phyloP scores from a whole-genome alignment of 2,113 vertebrate species.

The Tautogolabrus adspersus region DNA sequence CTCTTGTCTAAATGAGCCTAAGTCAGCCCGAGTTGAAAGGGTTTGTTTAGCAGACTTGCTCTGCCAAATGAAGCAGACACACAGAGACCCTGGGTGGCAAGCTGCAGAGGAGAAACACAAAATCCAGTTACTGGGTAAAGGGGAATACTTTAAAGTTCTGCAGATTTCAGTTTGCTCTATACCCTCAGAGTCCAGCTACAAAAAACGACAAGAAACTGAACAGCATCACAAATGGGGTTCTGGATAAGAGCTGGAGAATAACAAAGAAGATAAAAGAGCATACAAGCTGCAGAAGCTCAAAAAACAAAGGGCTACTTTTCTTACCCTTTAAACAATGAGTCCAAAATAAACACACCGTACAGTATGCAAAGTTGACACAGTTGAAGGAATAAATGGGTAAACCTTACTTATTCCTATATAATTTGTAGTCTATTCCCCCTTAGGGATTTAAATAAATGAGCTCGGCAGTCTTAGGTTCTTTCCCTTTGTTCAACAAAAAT shows the following conservation, averaged over 20 bases:
- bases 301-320: slow-evolving; percentile 11
- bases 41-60: slow-evolving; percentile 52
- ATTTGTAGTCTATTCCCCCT: not conserved
- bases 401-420: not conserved
- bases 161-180: slow-evolving; percentile 36
- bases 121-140: slow-evolving; percentile 1
- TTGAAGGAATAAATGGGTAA: not conserved
- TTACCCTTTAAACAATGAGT: slow-evolving; percentile 17
- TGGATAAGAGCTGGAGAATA: slow-evolving; percentile 55
- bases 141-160: slow-evolving; percentile 57
- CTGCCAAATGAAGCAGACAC: slow-evolving; percentile 29
- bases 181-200: slow-evolving; percentile 53
- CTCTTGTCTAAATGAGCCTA: slow-evolving; percentile 46
- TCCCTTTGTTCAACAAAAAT: not conserved
- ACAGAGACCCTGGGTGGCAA: slow-evolving; percentile 42
- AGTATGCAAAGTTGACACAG: slow-evolving; percentile 6
- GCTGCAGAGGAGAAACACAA: slow-evolving; percentile 6
- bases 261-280: slow-evolving; percentile 43
- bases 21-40: slow-evolving; percentile 66
- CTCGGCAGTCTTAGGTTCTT: slow-evolving; percentile 2
- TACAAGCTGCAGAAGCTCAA: slow-evolving; percentile 35
- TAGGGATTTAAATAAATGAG: slow-evolving; percentile 16
- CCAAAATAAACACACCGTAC: slow-evolving; percentile 55
- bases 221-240: slow-evolving; percentile 29
- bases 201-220: slow-evolving; percentile 44